Percentiles rank a stretch among this genome's conserved stretches.
Conservation (phyloP, 2,113 vertebrate genomes). For the Columbina picui region DNA sequence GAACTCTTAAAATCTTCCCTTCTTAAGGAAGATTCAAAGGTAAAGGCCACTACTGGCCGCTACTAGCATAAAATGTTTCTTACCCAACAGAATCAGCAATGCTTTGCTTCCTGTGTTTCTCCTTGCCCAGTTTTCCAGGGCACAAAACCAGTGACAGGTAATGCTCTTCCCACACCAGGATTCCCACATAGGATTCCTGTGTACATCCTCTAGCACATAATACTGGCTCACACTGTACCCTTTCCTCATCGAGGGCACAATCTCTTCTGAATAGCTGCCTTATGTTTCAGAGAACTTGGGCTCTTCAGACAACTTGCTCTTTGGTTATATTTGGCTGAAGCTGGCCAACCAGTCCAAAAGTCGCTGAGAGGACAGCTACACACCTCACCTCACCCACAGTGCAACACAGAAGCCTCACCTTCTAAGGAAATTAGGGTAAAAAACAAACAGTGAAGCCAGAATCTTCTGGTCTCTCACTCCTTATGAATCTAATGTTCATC, state of each 20-base stretch:
- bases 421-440: slow-evolving; percentile 18
- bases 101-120: neutral
- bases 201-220: neutral
- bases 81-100: neutral
- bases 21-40: neutral
- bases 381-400: neutral
- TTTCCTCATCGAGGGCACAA: neutral
- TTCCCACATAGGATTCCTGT: neutral
- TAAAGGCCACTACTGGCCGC: neutral
- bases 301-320: neutral
- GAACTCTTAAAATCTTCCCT: neutral
- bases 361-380: neutral
- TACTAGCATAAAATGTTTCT: neutral
- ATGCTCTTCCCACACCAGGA: neutral
- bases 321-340: neutral
- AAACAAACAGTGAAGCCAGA: neutral
- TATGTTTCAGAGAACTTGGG: neutral
- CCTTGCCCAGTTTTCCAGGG: neutral
- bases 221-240: neutral
- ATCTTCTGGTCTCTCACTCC: slow-evolving; percentile 10
- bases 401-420: neutral
- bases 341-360: neutral
- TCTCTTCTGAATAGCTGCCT: neutral
- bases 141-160: neutral
- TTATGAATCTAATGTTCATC: slow-evolving; percentile 17